A percentile compares a stretch with the other conserved stretches of the same genome.
Conservation (phyloP, 2,888 invertebrate genomes). For the Syrphus vitripennis region DNA sequence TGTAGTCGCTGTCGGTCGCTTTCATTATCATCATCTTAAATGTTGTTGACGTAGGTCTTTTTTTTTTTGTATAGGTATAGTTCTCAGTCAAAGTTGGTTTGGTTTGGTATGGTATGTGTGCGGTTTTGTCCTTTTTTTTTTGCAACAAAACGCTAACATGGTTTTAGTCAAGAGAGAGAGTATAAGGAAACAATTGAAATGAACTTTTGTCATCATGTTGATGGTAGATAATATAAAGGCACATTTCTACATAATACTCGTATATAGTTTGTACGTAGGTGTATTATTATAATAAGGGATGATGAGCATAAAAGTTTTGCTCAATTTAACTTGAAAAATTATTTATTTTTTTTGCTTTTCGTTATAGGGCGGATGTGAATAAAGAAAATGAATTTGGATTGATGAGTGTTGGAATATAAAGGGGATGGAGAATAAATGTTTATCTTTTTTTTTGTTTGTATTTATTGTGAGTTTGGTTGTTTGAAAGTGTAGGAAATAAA, state of each 20-base stretch:
- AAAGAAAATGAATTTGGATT: conserved; percentile 16
- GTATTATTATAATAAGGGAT: conserved; percentile 25
- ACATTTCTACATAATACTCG: background rate
- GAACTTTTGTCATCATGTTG: conserved; percentile 11
- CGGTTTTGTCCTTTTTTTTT: conserved; percentile 22
- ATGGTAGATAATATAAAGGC: background rate
- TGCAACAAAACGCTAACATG: conserved; percentile 5
- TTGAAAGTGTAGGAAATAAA: background rate
- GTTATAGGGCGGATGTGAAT: background rate
- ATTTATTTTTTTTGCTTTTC: background rate
- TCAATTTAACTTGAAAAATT: conserved; percentile 52
- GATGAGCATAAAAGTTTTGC: conserved; percentile 37
- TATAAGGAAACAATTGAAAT: conserved; percentile 30
- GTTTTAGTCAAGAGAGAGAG: background rate
- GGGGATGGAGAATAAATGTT: background rate
- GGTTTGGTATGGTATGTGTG: background rate
- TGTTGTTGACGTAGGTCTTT: conserved; percentile 59
- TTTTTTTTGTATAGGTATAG: no score
- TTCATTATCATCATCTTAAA: conserved; percentile 19
- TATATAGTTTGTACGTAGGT: background rate
- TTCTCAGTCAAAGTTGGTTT: background rate
- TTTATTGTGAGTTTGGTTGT: background rate
- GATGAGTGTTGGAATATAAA: conserved; percentile 17
- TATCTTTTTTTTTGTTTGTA: background rate
- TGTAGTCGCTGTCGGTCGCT: background rate